These are phyloP conservation scores for Drosophila paranaensis DNA, from an alignment of 2,888 invertebrate genomes.

Conservation along the genomic window DNA sequence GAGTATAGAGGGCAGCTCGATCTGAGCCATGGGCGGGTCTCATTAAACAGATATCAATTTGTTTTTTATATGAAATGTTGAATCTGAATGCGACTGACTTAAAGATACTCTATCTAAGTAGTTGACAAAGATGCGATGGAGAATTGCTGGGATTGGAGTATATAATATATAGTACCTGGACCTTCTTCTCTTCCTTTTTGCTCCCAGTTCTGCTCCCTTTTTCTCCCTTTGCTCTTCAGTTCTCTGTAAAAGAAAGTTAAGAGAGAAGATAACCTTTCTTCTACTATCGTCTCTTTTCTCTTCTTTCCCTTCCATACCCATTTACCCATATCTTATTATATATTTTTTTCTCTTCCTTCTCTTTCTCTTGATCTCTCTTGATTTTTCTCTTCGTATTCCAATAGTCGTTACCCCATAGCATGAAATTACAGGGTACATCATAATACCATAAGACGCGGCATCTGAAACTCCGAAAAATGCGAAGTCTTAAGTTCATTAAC, in stretches of 20 bases:
- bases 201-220: too few species aligned
- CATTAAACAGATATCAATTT: constrained; percentile 1
- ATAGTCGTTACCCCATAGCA: not conserved
- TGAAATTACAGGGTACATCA: constrained; percentile 37
- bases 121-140: too few species aligned
- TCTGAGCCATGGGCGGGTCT: not conserved
- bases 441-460: constrained; percentile 45
- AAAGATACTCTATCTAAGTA: not conserved
- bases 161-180: not conserved
- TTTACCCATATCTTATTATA: too few species aligned
- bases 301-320: too few species aligned
- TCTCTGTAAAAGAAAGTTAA: too few species aligned
- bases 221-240: too few species aligned
- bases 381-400: not conserved
- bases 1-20: not conserved
- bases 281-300: not conserved
- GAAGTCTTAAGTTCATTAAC: constrained; percentile 72
- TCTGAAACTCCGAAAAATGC: constrained; percentile 32
- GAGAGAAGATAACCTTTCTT: too few species aligned
- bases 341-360: not conserved
- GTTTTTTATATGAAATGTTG: not conserved
- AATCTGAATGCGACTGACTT: not conserved
- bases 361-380: too few species aligned
- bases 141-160: not conserved
- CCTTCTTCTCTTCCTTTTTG: not conserved